Evolutionary conservation across 53 echinoderm and acorn worm genomes (phyloP).

Genomic region (Echinarachnius parma): DNA sequence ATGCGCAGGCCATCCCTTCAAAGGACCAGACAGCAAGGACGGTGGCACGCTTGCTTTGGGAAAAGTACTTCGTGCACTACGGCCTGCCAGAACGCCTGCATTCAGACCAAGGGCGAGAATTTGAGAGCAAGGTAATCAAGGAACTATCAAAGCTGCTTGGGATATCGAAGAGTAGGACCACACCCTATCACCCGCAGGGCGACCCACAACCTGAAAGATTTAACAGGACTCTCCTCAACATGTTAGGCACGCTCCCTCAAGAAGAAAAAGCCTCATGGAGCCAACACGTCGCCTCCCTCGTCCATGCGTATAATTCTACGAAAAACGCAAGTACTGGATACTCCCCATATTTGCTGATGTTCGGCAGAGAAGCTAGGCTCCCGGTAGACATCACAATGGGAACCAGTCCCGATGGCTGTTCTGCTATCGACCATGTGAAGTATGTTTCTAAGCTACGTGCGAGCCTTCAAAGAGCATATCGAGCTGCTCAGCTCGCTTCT

Average conservation of each 20-base stretch:
- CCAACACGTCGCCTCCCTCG: constrained; percentile 1
- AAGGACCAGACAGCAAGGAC: constrained; percentile 65
- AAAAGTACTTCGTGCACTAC: constrained; percentile 63
- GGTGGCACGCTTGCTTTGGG: constrained; percentile 58
- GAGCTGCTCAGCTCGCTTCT: neutral
- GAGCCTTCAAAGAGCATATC: constrained; percentile 17
- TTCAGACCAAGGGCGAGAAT: constrained; percentile 58
- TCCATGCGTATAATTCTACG: constrained; percentile 19
- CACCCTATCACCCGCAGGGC: constrained; percentile 32
- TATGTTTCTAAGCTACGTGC: constrained; percentile 39
- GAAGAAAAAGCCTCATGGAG: constrained; percentile 27
- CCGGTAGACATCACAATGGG: constrained; percentile 22
- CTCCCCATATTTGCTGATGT: constrained; percentile 17
- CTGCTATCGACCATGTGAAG: constrained; percentile 4
- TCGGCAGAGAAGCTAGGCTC: constrained; percentile 44
- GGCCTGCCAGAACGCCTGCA: constrained; percentile 56
- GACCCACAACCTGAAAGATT: constrained; percentile 9
- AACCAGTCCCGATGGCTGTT: neutral
- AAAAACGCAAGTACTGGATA: constrained; percentile 4
- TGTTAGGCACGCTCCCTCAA: constrained; percentile 15
- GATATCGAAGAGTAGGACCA: constrained; percentile 29
- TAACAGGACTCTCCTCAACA: constrained; percentile 13
- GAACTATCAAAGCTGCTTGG: constrained; percentile 45
- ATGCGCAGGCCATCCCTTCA: constrained; percentile 63
- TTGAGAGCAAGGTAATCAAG: constrained; percentile 40